A percentile compares a stretch with the other conserved stretches of the same genome.
Evolutionary conservation across 1,140 invertebrate species (phyloP).

Genomic region (Thereuonema tuberculata): DNA sequence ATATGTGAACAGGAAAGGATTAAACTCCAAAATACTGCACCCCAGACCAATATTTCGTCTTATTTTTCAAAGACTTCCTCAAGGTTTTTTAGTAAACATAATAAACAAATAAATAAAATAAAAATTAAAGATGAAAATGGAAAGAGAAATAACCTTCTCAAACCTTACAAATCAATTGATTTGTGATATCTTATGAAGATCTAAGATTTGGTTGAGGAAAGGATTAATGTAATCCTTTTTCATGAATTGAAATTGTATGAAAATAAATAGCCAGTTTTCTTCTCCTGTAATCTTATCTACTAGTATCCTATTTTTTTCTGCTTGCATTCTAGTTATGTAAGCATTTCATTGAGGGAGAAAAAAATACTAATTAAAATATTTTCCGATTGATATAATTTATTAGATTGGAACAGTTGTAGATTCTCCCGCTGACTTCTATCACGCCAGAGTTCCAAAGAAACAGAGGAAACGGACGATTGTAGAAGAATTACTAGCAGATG

Average conservation of each 20-base stretch:
- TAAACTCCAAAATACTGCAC: too few species aligned
- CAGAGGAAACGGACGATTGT: constrained; percentile 76
- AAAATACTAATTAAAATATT: constrained; percentile 2
- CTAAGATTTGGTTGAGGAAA: too few species aligned
- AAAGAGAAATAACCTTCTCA: too few species aligned
- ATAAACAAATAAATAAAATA: too few species aligned
- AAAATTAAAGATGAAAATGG: too few species aligned
- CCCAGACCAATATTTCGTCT: too few species aligned
- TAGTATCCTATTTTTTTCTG: constrained; percentile 6
- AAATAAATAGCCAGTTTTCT: constrained; percentile 21
- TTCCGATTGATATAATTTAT: constrained; percentile 12
- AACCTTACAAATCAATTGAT: too few species aligned
- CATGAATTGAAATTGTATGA: constrained; percentile 4
- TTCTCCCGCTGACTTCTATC: constrained; percentile 40
- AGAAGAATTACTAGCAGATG: constrained; percentile 80
- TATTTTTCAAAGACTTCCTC: too few species aligned
- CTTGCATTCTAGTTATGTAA: constrained; percentile 21
- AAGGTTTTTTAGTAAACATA: too few species aligned
- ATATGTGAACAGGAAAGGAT: too few species aligned
- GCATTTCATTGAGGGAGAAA: not conserved
- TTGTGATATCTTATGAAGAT: too few species aligned
- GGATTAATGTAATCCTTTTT: constrained; percentile 21
- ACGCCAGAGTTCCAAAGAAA: constrained; percentile 61
- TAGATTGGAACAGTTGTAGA: constrained; percentile 42
- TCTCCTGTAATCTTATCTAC: too few species aligned